Percentiles rank a stretch among this genome's conserved stretches.
Conservation (phyloP, 1,140 invertebrate genomes). For the Drosophila triauraria region DNA sequence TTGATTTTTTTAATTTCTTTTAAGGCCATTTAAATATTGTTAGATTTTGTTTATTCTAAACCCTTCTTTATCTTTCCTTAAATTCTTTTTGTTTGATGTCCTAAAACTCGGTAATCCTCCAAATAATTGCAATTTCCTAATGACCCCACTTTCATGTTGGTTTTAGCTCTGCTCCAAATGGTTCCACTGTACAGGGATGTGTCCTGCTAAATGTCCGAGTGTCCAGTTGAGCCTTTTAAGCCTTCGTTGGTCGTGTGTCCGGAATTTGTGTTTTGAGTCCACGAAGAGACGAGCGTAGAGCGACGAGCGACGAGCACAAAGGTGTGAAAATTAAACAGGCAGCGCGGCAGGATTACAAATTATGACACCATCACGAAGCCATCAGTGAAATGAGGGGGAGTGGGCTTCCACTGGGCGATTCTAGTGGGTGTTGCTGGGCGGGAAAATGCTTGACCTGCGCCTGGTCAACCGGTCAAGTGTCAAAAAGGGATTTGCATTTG, state of each 20-base stretch:
- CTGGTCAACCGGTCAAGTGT: constrained; percentile 79
- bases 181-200: constrained; percentile 12
- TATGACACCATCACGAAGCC: constrained; percentile 70
- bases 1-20: not conserved
- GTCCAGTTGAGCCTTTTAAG: constrained; percentile 51
- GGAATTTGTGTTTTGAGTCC: constrained; percentile 39
- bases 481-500: constrained; percentile 78
- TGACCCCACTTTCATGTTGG: constrained; percentile 16
- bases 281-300: not conserved
- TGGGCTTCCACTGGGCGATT: not conserved
- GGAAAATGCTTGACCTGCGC: constrained; percentile 31
- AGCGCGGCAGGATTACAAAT: constrained; percentile 79
- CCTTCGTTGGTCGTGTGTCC: constrained; percentile 61
- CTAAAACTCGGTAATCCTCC: constrained; percentile 14
- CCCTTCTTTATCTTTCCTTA: not conserved
- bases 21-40: not conserved
- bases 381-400: constrained; percentile 68
- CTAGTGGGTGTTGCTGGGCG: not conserved
- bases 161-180: constrained; percentile 11
- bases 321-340: constrained; percentile 83
- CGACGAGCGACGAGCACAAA: constrained; percentile 53
- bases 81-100: constrained; percentile 16
- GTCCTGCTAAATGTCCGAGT: constrained; percentile 7
- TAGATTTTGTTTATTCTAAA: not conserved
- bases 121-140: constrained; percentile 53